Percentiles rank a stretch among this genome's conserved stretches.
Conservation (phyloP, 2,113 vertebrate genomes). For the Orientallactaga bullata region DNA sequence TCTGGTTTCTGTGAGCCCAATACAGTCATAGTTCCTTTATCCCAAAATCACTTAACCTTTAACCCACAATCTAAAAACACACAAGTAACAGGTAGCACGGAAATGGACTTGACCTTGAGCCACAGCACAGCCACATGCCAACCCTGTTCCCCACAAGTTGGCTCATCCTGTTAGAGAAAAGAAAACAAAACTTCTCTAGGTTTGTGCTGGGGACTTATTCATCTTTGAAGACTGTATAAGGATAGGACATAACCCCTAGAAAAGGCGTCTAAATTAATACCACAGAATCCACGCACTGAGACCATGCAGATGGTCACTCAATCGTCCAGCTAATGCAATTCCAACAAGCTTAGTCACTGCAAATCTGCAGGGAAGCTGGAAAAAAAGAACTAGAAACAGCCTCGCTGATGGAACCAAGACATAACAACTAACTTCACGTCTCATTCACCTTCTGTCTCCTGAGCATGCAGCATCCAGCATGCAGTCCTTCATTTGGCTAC, state of each 20-base stretch:
- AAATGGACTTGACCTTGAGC: conserved; percentile 29
- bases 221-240: not conserved
- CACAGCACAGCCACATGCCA: not conserved
- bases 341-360: not conserved
- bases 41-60: conserved; percentile 17
- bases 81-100: not conserved
- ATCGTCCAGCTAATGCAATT: not conserved
- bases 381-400: not conserved
- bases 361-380: not conserved
- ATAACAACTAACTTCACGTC: not conserved
- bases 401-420: not conserved
- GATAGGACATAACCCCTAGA: not conserved
- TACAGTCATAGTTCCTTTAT: not conserved
- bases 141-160: not conserved
- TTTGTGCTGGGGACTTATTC: not conserved
- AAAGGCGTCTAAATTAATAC: conserved; percentile 44
- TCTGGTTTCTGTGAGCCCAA: not conserved
- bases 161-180: not conserved
- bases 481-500: not conserved
- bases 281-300: not conserved
- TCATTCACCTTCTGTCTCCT: not conserved
- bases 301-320: not conserved
- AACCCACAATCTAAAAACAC: not conserved
- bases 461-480: not conserved
- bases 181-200: not conserved